A percentile compares a stretch with the other conserved stretches of the same genome.
phyloP scores from a whole-genome alignment of 2,888 invertebrate genomes.

The Lobophora halterata region DNA sequence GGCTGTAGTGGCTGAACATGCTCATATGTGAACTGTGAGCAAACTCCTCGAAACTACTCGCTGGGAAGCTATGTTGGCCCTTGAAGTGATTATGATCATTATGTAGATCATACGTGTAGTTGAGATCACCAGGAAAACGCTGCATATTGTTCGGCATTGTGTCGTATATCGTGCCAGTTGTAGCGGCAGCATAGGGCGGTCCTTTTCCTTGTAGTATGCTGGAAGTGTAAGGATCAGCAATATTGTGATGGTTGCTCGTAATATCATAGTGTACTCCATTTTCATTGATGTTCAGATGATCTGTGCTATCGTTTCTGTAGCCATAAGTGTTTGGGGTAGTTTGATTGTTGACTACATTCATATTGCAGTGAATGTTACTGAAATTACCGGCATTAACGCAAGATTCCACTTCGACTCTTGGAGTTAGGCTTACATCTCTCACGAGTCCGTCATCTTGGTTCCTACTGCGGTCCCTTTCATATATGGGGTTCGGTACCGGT shows the following conservation, averaged over 20 bases:
- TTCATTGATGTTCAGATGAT: slow-evolving; percentile 62
- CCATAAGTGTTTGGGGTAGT: slow-evolving; percentile 48
- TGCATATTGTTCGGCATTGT: slow-evolving; percentile 60
- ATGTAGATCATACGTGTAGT: slow-evolving; percentile 65
- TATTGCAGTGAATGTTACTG: slow-evolving; percentile 85
- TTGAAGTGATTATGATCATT: slow-evolving; percentile 59
- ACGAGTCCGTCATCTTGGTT: slow-evolving; percentile 67
- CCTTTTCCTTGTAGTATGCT: slow-evolving; percentile 70
- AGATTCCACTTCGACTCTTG: slow-evolving; percentile 82
- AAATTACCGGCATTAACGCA: slow-evolving; percentile 85
- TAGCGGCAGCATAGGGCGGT: slow-evolving; percentile 52
- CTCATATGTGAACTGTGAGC: slow-evolving; percentile 76
- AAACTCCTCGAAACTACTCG: slow-evolving; percentile 76
- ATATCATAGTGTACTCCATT: slow-evolving; percentile 65
- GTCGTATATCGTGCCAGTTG: slow-evolving; percentile 52
- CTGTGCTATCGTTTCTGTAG: slow-evolving; percentile 69
- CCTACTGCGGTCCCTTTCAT: slow-evolving; percentile 61
- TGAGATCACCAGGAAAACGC: slow-evolving; percentile 72
- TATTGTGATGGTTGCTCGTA: slow-evolving; percentile 61
- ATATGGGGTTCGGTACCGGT: slow-evolving; percentile 57
- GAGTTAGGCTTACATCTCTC: slow-evolving; percentile 76
- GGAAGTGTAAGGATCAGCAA: slow-evolving; percentile 68
- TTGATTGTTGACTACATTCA: slow-evolving; percentile 49
- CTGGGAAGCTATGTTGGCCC: slow-evolving; percentile 71
- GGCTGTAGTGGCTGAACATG: slow-evolving; percentile 76